phyloP scores from a whole-genome alignment of 1,140 invertebrate genomes.

The Melitaea cinxia region DNA sequence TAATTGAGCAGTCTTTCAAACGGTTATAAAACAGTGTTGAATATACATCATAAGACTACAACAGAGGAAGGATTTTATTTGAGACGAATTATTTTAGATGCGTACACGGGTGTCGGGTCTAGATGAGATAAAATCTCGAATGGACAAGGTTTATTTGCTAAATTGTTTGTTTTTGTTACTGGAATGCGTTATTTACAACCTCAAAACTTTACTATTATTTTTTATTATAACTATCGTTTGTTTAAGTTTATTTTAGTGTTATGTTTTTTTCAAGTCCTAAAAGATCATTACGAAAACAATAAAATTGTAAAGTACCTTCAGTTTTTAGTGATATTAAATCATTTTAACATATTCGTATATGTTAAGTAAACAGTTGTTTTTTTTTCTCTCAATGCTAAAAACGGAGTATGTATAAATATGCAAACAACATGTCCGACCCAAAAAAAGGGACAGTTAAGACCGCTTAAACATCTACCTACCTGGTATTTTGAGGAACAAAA shows the following conservation, averaged over 20 bases:
- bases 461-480: slow-evolving; percentile 7
- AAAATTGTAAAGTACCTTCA: neutral
- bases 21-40: neutral
- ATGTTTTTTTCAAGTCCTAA: neutral
- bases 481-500: neutral
- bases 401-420: slow-evolving; percentile 1
- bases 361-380: neutral
- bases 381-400: slow-evolving; percentile 1
- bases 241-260: no score
- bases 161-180: neutral
- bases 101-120: slow-evolving; percentile 9
- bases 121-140: slow-evolving; percentile 16
- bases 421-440: slow-evolving; percentile 5
- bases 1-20: neutral
- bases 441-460: neutral
- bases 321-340: neutral
- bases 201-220: neutral
- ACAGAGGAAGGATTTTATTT: neutral
- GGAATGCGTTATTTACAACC: neutral
- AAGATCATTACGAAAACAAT: neutral
- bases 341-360: slow-evolving; percentile 2
- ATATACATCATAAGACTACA: neutral
- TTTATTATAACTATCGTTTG: no score
- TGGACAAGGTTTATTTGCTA: slow-evolving; percentile 4
- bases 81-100: slow-evolving; percentile 12